Evolutionary conservation across 1,140 invertebrate species (phyloP).

Genomic region (Acyrthosiphon pisum): DNA sequence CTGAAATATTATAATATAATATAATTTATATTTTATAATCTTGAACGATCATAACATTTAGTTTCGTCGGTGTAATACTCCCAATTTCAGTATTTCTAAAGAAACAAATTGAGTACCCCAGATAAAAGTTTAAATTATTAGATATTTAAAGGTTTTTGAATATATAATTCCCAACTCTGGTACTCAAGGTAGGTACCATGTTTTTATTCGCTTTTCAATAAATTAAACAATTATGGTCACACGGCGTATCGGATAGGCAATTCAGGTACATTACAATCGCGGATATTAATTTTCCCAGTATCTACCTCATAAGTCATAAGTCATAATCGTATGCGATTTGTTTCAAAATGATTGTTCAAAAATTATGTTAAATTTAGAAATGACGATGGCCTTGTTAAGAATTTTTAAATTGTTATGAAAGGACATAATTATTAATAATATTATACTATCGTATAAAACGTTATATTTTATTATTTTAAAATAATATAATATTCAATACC

Average conservation of each 20-base stretch:
- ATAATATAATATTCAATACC: no score
- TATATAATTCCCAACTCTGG: neutral
- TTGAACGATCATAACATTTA: neutral
- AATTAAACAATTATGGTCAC: neutral
- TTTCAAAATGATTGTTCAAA: neutral
- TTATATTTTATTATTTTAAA: no score
- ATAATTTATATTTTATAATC: neutral
- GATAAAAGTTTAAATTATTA: neutral
- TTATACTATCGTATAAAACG: no score
- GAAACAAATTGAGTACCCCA: neutral
- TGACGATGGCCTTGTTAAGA: no score
- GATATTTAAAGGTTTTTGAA: no score
- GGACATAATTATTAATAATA: no score
- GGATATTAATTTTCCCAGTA: neutral
- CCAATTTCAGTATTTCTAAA: neutral
- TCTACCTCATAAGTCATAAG: no score
- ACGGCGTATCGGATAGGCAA: neutral
- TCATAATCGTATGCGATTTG: neutral
- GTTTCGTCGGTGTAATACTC: neutral
- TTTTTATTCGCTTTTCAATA: neutral
- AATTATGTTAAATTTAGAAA: no score
- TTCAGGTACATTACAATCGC: neutral
- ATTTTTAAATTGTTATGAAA: no score
- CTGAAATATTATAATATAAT: neutral
- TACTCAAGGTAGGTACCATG: no score